Base-by-base conservation (phyloP, 1,140 invertebrate species). In the Pseudomyrmex flavicornis region DNA sequence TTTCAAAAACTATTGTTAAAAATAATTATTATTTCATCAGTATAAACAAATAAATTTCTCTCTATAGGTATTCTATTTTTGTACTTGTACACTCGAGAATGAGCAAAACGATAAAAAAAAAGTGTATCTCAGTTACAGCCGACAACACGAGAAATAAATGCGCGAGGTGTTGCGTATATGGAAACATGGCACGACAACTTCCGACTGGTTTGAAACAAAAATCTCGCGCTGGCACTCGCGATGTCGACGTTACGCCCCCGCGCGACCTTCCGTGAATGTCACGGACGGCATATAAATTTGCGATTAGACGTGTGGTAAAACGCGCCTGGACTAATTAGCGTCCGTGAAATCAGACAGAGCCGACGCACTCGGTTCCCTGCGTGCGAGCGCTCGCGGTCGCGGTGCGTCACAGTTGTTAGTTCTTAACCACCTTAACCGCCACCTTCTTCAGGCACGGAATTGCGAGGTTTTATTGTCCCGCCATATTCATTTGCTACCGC, bases 351-450 rank as follows among this genome's bases (percentile, higher is more conserved):
- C 89, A 74, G 61, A 15, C 65, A 80, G 56, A 84, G 76, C 74
- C 82, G 74, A 85, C 82, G 68, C 74, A 85, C 76, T 88, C 85
- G 87, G 85, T 87, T 87, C 61, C 59, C 75, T 85, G 77, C 61
- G 44, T 22, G 65, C 83, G 68, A 87, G 85, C 59, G 82, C 72
- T 62, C 87, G 86, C 65, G 89, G 84, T 87, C 77, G 83, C 75
- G 66, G 52, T 66, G 70, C 88, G 86, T 90, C 88, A 88, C 88
- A 88, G 86, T 90, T 86, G 70, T 90, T 88, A 89, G 83, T 63
- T 82, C 76, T 85, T 90, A 90, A 90, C 88, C 84, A 90, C 83
- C 82, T 87, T 82, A 83, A 89, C 82, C 79, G 63, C 89, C 79
- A 75, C 56, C 74, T 35, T 63, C 15, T 72, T 48, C 70, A 75